Base-by-base conservation (phyloP, 2,888 invertebrate species). In the Calliopum simillimum region DNA sequence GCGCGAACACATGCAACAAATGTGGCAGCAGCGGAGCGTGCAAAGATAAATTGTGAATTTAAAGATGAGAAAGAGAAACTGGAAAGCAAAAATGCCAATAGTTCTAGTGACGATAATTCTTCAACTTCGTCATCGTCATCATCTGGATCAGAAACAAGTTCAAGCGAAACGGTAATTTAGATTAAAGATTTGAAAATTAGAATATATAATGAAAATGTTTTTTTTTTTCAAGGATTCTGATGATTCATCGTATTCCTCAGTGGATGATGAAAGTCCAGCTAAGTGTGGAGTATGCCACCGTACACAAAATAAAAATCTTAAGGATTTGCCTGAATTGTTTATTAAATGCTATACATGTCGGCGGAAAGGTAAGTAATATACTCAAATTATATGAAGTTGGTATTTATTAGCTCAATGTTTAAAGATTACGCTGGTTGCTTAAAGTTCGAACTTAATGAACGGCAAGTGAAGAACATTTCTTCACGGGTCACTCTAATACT, bases 201-300 rank as follows among this genome's bases (percentile, higher is more conserved):
- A 21, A 13, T 51, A 11, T 66, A 62, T 11, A 23, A 56, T 25
- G 25, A 16, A 19, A n/a, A n/a, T n/a, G n/a, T n/a, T n/a, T n/a
- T 58, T 14, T 49, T 51, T 49, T 44, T 49, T 21, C 19, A 75
- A n/a, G 76, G 74, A 75, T 70, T 71, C 72, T 19, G 72, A 75
- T 68, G 70, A 72, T 25, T 71, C 73, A 1, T 64, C 69, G 23
- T 73, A 23, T 41, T 72, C 72, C 6, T 62, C 70, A 5, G 72
- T 73, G n/a, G 81, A 80, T n/a, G 78, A 79, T 51, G 74, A 76
- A 58, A 69, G 68, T n/a, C 70, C 71, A 14, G 73, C 78, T 25
- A 82, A 77, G 63, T 93, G 94, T 88, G 89, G 89, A 81, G 88
- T 87, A 73, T 90, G 89, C 82, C 86, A 86, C 73, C 85, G 89